These are phyloP conservation scores for Engraulis encrasicolus DNA, from an alignment of 2,113 vertebrate genomes.

Conservation along the genomic window DNA sequence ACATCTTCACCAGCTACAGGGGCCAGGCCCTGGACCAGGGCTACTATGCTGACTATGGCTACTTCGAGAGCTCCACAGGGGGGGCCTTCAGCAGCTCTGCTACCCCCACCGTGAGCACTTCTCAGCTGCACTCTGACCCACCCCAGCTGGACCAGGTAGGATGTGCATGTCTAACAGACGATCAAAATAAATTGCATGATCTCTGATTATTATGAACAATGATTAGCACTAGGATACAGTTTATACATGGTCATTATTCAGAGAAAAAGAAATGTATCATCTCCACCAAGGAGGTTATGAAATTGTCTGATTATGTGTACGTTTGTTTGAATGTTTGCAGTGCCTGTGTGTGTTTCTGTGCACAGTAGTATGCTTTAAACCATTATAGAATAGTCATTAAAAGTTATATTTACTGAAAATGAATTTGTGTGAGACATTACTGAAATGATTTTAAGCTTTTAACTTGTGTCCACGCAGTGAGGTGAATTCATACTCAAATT, in stretches of 20 bases:
- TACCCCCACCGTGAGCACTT: slow-evolving; percentile 46
- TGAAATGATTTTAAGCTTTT: too few species aligned
- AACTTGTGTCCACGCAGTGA: background rate
- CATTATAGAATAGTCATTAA: too few species aligned
- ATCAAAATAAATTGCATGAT: background rate
- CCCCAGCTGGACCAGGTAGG: slow-evolving; percentile 70
- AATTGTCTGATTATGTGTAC: background rate
- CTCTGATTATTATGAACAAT: background rate
- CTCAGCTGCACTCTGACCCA: slow-evolving; percentile 60
- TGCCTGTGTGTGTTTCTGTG: too few species aligned
- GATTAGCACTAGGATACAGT: background rate
- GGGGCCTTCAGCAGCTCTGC: slow-evolving; percentile 52
- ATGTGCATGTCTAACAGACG: background rate
- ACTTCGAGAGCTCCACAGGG: slow-evolving; percentile 65
- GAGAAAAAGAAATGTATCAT: background rate
- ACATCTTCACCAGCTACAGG: slow-evolving; percentile 74
- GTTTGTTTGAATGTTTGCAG: too few species aligned
- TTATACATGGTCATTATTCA: too few species aligned
- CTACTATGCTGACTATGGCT: slow-evolving; percentile 68
- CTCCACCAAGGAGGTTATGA: too few species aligned
- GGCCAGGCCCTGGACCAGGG: slow-evolving; percentile 64
- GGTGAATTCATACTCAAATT: background rate
- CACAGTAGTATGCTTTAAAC: too few species aligned
- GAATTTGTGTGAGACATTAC: too few species aligned
- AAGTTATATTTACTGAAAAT: too few species aligned